These are phyloP conservation scores for Heliconius congener DNA, from an alignment of 1,140 invertebrate species.

Conservation along the genomic window DNA sequence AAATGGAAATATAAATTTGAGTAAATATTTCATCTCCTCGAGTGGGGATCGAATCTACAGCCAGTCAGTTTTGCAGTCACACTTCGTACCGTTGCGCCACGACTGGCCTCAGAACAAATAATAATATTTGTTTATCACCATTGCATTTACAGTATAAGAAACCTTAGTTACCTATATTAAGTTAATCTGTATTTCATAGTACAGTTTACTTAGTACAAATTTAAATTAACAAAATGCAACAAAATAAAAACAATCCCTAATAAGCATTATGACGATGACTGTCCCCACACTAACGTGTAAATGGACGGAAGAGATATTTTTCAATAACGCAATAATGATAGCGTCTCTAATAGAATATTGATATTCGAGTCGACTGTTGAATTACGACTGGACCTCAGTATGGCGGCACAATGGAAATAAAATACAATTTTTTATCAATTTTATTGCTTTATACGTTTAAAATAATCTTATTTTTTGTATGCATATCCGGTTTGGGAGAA, in stretches of 20 bases:
- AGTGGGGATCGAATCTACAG: no score
- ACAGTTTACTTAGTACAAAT: no score
- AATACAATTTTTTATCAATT: constrained; percentile 1
- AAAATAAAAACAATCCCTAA: background rate
- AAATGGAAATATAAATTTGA: no score
- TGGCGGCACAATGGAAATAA: background rate
- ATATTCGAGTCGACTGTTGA: constrained; percentile 17
- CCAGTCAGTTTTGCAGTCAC: no score
- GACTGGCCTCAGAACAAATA: no score
- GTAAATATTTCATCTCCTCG: no score
- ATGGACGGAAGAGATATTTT: constrained; percentile 27
- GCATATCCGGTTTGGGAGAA: background rate
- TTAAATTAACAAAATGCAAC: background rate
- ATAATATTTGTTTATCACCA: no score
- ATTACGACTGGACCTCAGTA: constrained; percentile 7
- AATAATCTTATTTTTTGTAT: background rate
- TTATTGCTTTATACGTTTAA: constrained; percentile 1
- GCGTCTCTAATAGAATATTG: constrained; percentile 25
- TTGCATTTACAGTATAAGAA: no score
- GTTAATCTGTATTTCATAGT: no score
- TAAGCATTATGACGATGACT: background rate
- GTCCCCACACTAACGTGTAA: constrained; percentile 15
- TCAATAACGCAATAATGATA: constrained; percentile 25
- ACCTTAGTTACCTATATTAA: no score
- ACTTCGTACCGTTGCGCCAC: no score